Percentiles rank a stretch among this genome's conserved stretches.
Conservation (phyloP, 2,888 invertebrate species). For the Coenonympha glycerion region DNA sequence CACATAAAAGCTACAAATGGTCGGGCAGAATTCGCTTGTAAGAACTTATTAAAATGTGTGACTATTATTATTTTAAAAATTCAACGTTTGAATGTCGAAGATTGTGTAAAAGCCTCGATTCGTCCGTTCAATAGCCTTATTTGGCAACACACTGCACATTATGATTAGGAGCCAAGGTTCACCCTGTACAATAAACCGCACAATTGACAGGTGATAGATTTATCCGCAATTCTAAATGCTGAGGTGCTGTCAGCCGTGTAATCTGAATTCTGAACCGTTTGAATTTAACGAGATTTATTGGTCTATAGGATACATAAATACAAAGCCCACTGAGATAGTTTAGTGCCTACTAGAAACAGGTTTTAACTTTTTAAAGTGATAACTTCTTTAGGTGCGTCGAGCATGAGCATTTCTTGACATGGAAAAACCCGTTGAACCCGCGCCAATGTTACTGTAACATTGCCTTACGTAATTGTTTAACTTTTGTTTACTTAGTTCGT, state of each 20-base stretch:
- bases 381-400: no score
- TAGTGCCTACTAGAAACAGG: no score
- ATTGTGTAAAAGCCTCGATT: constrained; percentile 18
- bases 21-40: no score
- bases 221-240: constrained; percentile 12
- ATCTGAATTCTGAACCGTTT: neutral
- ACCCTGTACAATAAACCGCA: constrained; percentile 19
- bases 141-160: constrained; percentile 43
- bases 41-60: constrained; percentile 8
- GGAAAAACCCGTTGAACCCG: neutral
- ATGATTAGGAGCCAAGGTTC: constrained; percentile 36
- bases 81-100: constrained; percentile 17
- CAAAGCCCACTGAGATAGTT: neutral
- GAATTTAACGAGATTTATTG: neutral
- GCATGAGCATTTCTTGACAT: no score
- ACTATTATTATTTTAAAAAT: constrained; percentile 18
- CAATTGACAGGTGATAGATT: constrained; percentile 20
- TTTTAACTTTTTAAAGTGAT: no score
- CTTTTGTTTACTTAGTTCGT: no score
- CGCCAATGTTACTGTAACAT: no score
- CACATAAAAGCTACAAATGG: no score
- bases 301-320: neutral
- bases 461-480: no score
- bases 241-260: neutral
- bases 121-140: constrained; percentile 45